Base-by-base conservation (phyloP, 2,113 vertebrate species). In the Chamaetylas fuelleborni region DNA sequence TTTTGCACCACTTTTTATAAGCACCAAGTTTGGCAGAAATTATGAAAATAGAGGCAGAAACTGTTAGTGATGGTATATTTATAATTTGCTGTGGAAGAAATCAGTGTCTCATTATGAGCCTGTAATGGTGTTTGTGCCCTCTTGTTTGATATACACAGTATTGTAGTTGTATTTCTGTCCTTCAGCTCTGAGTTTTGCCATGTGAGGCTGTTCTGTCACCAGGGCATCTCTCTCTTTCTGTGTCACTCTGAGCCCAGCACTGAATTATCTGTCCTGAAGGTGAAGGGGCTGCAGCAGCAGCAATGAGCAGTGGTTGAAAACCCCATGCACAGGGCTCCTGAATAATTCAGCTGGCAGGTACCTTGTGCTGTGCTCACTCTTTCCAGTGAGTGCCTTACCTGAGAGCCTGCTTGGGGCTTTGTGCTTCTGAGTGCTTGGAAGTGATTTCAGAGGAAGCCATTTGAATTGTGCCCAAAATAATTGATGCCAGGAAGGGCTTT, bases 131-230 rank as follows among this genome's bases (percentile, higher is more conserved):
- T 56, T 70, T 58, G 71, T 82, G 28, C 33, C 29, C 19, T 48
- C 45, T 54, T 77, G 64, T 2, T 40, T 73, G 80, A 58, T 80
- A 36, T 28, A 7, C 26, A 1, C 45, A 25, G 13, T 57, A 25
- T 69, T 89, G 53, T 61, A 18, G 90, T 69, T 89, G 53, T 61
- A 19, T 92, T 88, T 78, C 88, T 84, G 26, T 51, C 91, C 74
- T 81, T 80, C 31, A 73, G 36, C 92, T 92, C 6, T 51, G 69
- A 34, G 45, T 72, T 91, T 29, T 70, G 57, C 82, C 42, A 6
- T 11, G 3, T 60, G 53, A 67, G 61, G 92, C 84, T 91, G 28
- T 86, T 86, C 66, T 40, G 19, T 50, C 42, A 60, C 77, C 54
- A 57, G 69, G 34, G 22, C 29, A 54, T 69, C 53, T 58, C 64